Evolutionary conservation across 1,140 invertebrate genomes (phyloP).

Genomic region (Diuraphis noxia): DNA sequence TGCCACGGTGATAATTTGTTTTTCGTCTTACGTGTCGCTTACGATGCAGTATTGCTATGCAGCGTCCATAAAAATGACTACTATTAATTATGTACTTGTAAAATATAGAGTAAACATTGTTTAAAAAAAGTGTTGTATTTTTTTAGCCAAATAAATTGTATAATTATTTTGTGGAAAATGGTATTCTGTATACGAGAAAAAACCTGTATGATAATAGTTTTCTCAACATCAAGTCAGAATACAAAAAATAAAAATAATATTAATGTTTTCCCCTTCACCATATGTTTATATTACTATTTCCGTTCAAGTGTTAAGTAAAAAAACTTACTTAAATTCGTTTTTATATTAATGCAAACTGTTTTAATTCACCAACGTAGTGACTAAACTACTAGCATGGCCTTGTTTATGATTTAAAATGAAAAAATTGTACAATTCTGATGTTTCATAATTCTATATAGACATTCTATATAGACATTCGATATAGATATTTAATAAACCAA

Average conservation of each 20-base stretch:
- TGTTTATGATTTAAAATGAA: too few species aligned
- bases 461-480: too few species aligned
- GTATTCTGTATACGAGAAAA: background rate
- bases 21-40: background rate
- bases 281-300: too few species aligned
- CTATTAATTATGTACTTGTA: too few species aligned
- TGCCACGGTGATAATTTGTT: background rate
- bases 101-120: too few species aligned
- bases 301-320: too few species aligned
- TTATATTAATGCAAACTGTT: background rate
- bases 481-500: too few species aligned
- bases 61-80: too few species aligned
- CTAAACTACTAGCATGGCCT: background rate
- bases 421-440: too few species aligned
- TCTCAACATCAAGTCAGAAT: background rate
- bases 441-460: too few species aligned
- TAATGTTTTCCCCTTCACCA: background rate
- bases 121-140: too few species aligned
- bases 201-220: background rate
- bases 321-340: background rate
- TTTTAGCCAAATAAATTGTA: too few species aligned
- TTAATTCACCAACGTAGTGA: background rate
- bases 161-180: background rate
- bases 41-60: background rate
- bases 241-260: background rate